phyloP scores from a whole-genome alignment of 2,888 invertebrate species.

The Alloplasta piceator region DNA sequence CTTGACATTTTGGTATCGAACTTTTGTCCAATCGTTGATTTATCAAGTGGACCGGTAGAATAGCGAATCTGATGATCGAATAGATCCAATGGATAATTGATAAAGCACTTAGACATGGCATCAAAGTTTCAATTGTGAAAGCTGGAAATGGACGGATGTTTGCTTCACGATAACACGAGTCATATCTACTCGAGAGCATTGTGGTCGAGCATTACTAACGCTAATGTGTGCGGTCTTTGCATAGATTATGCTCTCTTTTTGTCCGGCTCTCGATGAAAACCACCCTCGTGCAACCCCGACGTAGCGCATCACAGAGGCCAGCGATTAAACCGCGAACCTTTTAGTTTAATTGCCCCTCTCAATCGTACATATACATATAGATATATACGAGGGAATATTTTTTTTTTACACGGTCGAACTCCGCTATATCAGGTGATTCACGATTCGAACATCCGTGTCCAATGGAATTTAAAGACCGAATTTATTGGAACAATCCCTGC shows the following conservation, averaged over 20 bases:
- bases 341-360: constrained; percentile 48
- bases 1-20: not conserved
- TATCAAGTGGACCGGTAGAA: not conserved
- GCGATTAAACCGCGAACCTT: constrained; percentile 52
- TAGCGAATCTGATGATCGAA: too few relatives aligned
- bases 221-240: constrained; percentile 35
- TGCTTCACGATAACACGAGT: constrained; percentile 22
- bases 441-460: constrained; percentile 60
- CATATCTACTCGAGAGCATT: constrained; percentile 7
- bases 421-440: constrained; percentile 62
- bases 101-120: constrained; percentile 43
- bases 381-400: constrained; percentile 11
- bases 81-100: not conserved
- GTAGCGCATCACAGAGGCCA: not conserved
- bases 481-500: constrained; percentile 58
- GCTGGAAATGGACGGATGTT: constrained; percentile 8
- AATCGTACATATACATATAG: not conserved
- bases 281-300: not conserved
- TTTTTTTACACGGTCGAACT: constrained; percentile 42
- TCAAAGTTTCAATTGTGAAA: constrained; percentile 47
- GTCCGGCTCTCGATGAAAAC: constrained; percentile 19
- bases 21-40: not conserved
- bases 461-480: constrained; percentile 65
- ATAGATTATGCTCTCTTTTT: constrained; percentile 26
- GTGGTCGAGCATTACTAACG: constrained; percentile 39